A percentile compares a stretch with the other conserved stretches of the same genome.
Evolutionary conservation across 2,797 vertebrate species (phyloP).

Genomic region (Eulemur coronatus): DNA sequence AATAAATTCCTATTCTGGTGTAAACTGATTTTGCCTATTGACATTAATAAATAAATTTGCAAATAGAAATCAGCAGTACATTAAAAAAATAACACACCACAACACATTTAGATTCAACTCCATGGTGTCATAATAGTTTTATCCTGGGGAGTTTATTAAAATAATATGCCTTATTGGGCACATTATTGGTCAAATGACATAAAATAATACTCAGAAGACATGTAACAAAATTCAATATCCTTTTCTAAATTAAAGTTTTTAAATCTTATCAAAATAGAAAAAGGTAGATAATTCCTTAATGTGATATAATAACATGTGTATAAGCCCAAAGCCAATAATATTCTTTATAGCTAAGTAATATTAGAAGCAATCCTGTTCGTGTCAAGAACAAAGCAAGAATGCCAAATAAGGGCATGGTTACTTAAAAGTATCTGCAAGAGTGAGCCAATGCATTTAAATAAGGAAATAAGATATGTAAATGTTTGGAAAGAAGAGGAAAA

Average conservation of each 20-base stretch:
- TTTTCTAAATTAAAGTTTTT: not conserved
- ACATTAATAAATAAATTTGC: constrained; percentile 1
- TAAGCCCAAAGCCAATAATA: not conserved
- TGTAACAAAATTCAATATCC: not conserved
- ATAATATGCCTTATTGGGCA: not conserved
- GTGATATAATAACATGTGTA: not conserved
- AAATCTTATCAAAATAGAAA: not conserved
- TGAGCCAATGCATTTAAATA: not conserved
- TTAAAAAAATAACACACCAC: not conserved
- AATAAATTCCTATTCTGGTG: not conserved
- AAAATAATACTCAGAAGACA: not conserved
- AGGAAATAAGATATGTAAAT: not conserved
- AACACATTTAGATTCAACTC: not conserved
- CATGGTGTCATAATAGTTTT: not conserved
- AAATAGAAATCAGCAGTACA: not conserved
- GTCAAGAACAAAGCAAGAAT: not conserved
- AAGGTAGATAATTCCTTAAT: not conserved
- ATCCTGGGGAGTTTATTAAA: not conserved
- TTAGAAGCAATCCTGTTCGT: not conserved
- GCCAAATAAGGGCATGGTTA: not conserved
- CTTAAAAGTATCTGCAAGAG: not conserved
- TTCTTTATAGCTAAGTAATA: not conserved
- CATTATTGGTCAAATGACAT: not conserved
- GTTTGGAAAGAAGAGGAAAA: not conserved
- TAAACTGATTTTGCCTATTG: not conserved